A percentile compares a stretch with the other conserved stretches of the same genome.
Conservation (phyloP, 1,140 invertebrate species). For the Ephestia elutella region DNA sequence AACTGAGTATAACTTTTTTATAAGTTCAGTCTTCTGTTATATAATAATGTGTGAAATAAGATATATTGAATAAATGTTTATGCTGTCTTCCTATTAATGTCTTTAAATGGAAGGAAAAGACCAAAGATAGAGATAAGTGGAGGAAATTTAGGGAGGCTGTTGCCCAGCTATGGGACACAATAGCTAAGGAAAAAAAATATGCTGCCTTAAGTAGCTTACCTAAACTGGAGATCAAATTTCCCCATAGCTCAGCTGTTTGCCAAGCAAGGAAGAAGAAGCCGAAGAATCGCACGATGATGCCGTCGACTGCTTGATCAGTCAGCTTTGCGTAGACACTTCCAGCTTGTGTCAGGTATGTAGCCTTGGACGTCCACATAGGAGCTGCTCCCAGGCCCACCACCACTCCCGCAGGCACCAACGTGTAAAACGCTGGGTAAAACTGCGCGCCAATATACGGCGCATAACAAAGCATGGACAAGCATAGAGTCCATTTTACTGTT, state of each 20-base stretch:
- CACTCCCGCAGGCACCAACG: constrained; percentile 93
- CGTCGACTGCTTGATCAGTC: constrained; percentile 89
- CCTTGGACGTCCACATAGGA: constrained; percentile 97
- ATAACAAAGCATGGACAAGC: constrained; percentile 93
- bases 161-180: too few species aligned
- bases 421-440: constrained; percentile 92
- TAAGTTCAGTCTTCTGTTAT: too few species aligned
- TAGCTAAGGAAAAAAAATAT: too few species aligned
- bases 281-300: constrained; percentile 95
- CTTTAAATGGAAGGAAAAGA: too few species aligned
- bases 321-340: constrained; percentile 92
- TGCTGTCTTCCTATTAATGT: too few species aligned
- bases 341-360: constrained; percentile 94
- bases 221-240: constrained; percentile 96
- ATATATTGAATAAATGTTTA: too few species aligned
- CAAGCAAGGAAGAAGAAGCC: constrained; percentile 98
- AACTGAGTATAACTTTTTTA: too few species aligned
- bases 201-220: constrained; percentile 82
- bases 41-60: too few species aligned
- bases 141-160: too few species aligned
- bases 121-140: too few species aligned
- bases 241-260: constrained; percentile 96
- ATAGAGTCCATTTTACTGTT: constrained; percentile 96
- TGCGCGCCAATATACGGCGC: constrained; percentile 94
- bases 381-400: constrained; percentile 93